Evolutionary conservation across 1,140 invertebrate genomes (phyloP).

Genomic region (Episyrphus balteatus): DNA sequence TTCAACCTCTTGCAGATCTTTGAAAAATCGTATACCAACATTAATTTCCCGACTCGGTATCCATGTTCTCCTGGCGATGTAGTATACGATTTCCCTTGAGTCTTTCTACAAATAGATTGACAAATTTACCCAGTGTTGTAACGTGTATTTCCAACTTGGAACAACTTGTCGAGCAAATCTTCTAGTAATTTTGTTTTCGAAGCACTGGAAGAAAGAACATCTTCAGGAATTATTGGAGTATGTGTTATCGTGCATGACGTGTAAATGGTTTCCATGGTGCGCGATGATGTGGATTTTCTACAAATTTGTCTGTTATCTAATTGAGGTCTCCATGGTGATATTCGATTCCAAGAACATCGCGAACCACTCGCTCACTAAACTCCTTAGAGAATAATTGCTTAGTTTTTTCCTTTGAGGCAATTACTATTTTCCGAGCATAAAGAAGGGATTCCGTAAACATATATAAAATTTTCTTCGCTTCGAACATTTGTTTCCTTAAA

Average conservation of each 20-base stretch:
- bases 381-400: conserved; percentile 1
- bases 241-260: conserved; percentile 3
- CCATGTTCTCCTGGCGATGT: conserved; percentile 9
- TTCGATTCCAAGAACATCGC: conserved; percentile 3
- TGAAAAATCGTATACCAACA: conserved; percentile 6
- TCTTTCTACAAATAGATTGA: no score
- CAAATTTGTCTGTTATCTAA: conserved; percentile 3
- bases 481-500: no score
- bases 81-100: no score
- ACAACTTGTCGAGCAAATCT: conserved; percentile 1
- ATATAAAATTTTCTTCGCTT: conserved; percentile 2
- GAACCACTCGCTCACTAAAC: no score
- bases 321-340: conserved; percentile 3
- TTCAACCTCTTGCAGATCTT: no score
- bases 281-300: conserved; percentile 5
- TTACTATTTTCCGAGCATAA: background rate
- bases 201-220: conserved; percentile 1
- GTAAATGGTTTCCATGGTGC: conserved; percentile 2
- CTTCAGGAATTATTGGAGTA: conserved; percentile 7
- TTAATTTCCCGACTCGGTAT: conserved; percentile 7
- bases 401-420: conserved; percentile 3
- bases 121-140: no score
- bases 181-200: background rate
- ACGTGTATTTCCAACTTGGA: background rate
- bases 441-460: conserved; percentile 1